Evolutionary conservation across 2,888 invertebrate species (phyloP), one percentile per base, ranked within the genome.

Genomic region (Argyresthia albistria): DNA sequence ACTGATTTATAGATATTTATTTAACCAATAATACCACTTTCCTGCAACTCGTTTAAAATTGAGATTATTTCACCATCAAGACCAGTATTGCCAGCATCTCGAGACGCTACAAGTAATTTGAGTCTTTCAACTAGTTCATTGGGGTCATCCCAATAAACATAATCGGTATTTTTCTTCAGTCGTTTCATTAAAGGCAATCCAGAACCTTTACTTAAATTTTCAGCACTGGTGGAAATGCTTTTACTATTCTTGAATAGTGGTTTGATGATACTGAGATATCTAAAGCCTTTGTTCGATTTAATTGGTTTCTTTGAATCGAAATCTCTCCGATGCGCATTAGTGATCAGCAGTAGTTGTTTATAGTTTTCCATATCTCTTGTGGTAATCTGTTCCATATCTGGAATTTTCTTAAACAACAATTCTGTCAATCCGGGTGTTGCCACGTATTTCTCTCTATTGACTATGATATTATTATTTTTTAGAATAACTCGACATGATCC

Each of bases 11-110:
- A 25, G 25, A 25, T 25, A 25, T 25, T 42, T 42, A 12, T 42
- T 42, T 42, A 42, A 42, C 42, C n/a, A 42, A 59, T 54, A 6
- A 58, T 55, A 35, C 54, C 55, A 60, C 56, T 58, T 64, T 64
- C 58, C 36, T 37, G 46, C 16, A 58, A 48, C 48, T 56, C 57
- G 57, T 68, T 65, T 35, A 71, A 60, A 35, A 73, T 71, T n/a
- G 70, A 64, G 15, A 67, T 57, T 36, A 73, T 73, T 63, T 76
- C 70, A 54, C 57, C 59, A 53, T 60, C 57, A 52, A 55, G 59
- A 46, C 47, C 54, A 16, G 43, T 59, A 53, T 62, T 62, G 2
- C 60, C 60, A 42, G 62, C 62, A 54, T 54, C 53, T 51, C 52
- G 50, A 10, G 60, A 62, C n/a, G 59, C 59, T 35, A 59, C 46